phyloP scores from a whole-genome alignment of 2,888 invertebrate genomes.

The Bedellia somnulentella region DNA sequence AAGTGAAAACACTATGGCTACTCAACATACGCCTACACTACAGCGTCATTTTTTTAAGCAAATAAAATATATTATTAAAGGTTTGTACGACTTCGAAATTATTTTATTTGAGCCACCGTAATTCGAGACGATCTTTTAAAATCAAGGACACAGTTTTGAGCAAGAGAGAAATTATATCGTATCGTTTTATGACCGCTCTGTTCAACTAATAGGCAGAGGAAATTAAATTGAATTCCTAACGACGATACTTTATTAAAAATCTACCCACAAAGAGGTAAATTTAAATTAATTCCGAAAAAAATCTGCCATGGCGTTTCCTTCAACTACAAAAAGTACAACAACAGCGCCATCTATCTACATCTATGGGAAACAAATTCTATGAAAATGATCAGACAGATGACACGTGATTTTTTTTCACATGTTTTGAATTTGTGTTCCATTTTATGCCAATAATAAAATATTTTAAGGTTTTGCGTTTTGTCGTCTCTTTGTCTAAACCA shows the following conservation, averaged over 20 bases:
- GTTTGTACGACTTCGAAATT: constrained; percentile 32
- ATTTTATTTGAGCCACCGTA: constrained; percentile 36
- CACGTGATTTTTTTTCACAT: constrained; percentile 48
- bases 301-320: constrained; percentile 55
- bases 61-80: constrained; percentile 27
- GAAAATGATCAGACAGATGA: constrained; percentile 21
- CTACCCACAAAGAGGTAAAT: constrained; percentile 54
- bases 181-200: too few species aligned
- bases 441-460: constrained; percentile 23
- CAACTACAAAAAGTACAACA: constrained; percentile 25
- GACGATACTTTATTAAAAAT: too few species aligned
- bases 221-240: too few species aligned
- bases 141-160: constrained; percentile 22
- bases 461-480: not conserved
- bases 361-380: too few species aligned
- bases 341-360: constrained; percentile 54
- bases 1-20: constrained; percentile 20
- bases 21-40: constrained; percentile 28
- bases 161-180: constrained; percentile 1
- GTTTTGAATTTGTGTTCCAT: constrained; percentile 32
- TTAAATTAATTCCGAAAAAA: constrained; percentile 42
- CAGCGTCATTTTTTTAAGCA: constrained; percentile 46
- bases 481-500: not conserved
- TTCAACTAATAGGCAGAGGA: too few species aligned
- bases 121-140: constrained; percentile 42